Evolutionary conservation across 2,113 vertebrate genomes (phyloP).

Genomic region (Pampusana beccarii): DNA sequence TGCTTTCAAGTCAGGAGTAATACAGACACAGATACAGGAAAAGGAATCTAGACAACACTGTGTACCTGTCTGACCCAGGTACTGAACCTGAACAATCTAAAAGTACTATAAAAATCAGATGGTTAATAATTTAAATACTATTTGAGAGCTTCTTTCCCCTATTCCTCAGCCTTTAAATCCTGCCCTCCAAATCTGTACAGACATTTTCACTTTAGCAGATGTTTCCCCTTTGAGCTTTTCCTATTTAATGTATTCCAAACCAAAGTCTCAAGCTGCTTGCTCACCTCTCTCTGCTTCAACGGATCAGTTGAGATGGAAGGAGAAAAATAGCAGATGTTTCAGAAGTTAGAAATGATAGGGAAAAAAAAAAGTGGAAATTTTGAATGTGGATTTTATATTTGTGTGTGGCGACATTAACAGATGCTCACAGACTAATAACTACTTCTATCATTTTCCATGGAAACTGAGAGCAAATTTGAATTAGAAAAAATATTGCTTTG

Average conservation of each 20-base stretch:
- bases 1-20: conserved; percentile 1
- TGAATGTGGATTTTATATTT: conserved; percentile 72
- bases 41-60: neutral
- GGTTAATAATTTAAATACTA: neutral
- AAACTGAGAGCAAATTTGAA: conserved; percentile 48
- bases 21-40: neutral
- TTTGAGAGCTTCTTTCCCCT: neutral
- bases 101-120: neutral
- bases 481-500: neutral
- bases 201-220: neutral
- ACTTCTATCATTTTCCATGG: conserved; percentile 56
- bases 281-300: conserved; percentile 60
- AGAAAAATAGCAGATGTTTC: conserved; percentile 78
- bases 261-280: conserved; percentile 53
- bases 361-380: conserved; percentile 57
- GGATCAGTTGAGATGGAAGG: conserved; percentile 41
- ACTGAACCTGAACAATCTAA: neutral
- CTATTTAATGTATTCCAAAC: conserved; percentile 53
- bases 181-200: neutral
- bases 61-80: neutral
- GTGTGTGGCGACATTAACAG: conserved; percentile 64
- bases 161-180: neutral
- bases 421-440: conserved; percentile 71
- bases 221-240: conserved; percentile 45
- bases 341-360: conserved; percentile 49